Evolutionary conservation across 2,113 vertebrate genomes (phyloP), one percentile per base, ranked within the genome.

Genomic region (Cryptomyrus ogoouensis): DNA sequence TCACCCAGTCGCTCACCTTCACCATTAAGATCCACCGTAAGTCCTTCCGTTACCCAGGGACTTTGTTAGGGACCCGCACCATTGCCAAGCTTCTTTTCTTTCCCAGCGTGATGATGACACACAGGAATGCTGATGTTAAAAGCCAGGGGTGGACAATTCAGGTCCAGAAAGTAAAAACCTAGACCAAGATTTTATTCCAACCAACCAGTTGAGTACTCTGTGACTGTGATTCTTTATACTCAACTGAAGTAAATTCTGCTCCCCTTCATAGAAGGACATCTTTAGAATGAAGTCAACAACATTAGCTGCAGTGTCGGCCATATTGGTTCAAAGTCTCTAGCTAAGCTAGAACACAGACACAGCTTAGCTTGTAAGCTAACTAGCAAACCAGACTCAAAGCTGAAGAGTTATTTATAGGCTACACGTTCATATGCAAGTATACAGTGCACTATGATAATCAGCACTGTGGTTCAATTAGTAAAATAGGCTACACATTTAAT

Each of bases 21-120:
- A 91, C 94, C 15, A 90, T 99, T 27, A 93, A 46, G 4, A 90
- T 99, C 27, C 95, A 84, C 88, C 92, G 98, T 99, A 93, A 97
- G n/a, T n/a, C n/a, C n/a, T n/a, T n/a, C n/a, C n/a, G 24, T 27
- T 31, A 47, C 21, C 27, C 5, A 42, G 12, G 77, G 13, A 3
- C 3, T 47, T 84, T 17, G 15, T 47, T 84, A 10, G 1, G 24
- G 9, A 46, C 21, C 19, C 3, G 4, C 19, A 47, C 2, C 35
- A 47, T 84, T 7, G 5, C 62, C 62, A 5, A 13, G n/a, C 1
- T 70, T 56, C 6, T 56, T 56, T 87, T 2, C 3, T 0, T 21
- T 21, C 1, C 74, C 74, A 80, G 35, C 13, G 17, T 19, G 35
- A 19, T 80, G 15, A 42, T 7, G 35, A 39, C 21, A 80, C 2